These are phyloP conservation scores for Caradrina kadenii DNA, from an alignment of 2,888 invertebrate species.

Conservation along the genomic window DNA sequence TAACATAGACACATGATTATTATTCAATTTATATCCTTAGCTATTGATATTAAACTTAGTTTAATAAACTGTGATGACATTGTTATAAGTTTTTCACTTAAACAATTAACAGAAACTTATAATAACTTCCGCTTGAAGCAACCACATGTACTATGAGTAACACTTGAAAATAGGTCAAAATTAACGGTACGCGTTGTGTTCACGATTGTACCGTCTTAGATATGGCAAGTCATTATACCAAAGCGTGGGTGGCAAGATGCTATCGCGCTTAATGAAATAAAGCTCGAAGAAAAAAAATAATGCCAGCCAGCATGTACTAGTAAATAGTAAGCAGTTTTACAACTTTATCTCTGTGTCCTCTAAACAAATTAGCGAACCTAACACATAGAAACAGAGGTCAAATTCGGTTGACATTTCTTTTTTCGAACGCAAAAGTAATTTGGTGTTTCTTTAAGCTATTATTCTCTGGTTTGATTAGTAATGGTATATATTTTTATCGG, in stretches of 20 bases:
- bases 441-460: conserved; percentile 63
- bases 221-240: conserved; percentile 88
- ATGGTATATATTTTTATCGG: conserved; percentile 73
- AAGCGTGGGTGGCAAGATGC: conserved; percentile 88
- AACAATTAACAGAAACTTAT: conserved; percentile 41
- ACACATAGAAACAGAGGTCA: conserved; percentile 26
- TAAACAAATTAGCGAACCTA: conserved; percentile 53
- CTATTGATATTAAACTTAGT: conserved; percentile 38
- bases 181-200: conserved; percentile 69
- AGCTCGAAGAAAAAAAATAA: conserved; percentile 83
- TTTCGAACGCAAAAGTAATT: conserved; percentile 3
- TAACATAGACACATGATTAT: background rate
- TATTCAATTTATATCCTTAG: conserved; percentile 9
- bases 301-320: conserved; percentile 67
- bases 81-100: conserved; percentile 52
- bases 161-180: conserved; percentile 55
- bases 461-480: conserved; percentile 75
- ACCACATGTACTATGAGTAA: conserved; percentile 36
- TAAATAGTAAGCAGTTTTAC: conserved; percentile 58
- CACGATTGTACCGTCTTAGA: conserved; percentile 71
- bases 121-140: conserved; percentile 38
- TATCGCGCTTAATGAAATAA: conserved; percentile 89
- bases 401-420: conserved; percentile 29
- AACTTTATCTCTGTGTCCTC: conserved; percentile 21
- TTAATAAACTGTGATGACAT: conserved; percentile 48